Percentiles rank a stretch among this genome's conserved stretches.
phyloP scores from a whole-genome alignment of 2,888 invertebrate genomes.

The Ophion slaviceki region DNA sequence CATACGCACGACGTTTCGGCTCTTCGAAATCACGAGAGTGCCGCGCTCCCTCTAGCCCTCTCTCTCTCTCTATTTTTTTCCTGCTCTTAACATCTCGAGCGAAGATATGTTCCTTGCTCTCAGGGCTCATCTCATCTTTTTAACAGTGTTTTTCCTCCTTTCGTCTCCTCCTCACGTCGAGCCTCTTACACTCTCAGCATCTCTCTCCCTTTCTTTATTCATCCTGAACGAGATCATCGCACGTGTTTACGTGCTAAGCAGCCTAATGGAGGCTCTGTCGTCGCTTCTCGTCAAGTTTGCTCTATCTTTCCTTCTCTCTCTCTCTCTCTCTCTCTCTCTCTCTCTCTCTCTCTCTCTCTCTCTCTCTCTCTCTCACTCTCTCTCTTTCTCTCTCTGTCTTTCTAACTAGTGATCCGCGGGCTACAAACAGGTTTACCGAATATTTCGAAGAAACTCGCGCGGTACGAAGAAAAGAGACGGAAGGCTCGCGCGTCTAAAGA shows the following conservation, averaged over 20 bases:
- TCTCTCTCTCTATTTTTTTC: neutral
- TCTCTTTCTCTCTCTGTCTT: slow-evolving; percentile 10
- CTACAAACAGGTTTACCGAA: slow-evolving; percentile 65
- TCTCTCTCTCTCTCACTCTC: neutral
- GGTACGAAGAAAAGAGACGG: slow-evolving; percentile 38
- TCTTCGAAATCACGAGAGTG: slow-evolving; percentile 50
- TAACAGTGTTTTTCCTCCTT: slow-evolving; percentile 31
- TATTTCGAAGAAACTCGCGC: slow-evolving; percentile 58
- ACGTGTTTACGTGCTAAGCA: slow-evolving; percentile 80
- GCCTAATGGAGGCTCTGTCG: slow-evolving; percentile 76
- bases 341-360: neutral
- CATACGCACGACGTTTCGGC: slow-evolving; percentile 18
- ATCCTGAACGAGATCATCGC: slow-evolving; percentile 77
- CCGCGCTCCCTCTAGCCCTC: neutral
- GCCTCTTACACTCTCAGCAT: slow-evolving; percentile 28
- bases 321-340: slow-evolving; percentile 9
- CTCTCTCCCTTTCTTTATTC: slow-evolving; percentile 28
- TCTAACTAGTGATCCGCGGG: slow-evolving; percentile 16
- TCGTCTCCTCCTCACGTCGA: slow-evolving; percentile 15
- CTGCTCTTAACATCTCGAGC: slow-evolving; percentile 6
- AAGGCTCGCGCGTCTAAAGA: slow-evolving; percentile 1
- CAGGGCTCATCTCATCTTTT: slow-evolving; percentile 27
- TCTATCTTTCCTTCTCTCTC: slow-evolving; percentile 19
- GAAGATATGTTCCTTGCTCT: slow-evolving; percentile 40
- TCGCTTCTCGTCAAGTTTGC: slow-evolving; percentile 42